phyloP scores from a whole-genome alignment of 1,140 invertebrate genomes.

The Macrocentrus cingulum region DNA sequence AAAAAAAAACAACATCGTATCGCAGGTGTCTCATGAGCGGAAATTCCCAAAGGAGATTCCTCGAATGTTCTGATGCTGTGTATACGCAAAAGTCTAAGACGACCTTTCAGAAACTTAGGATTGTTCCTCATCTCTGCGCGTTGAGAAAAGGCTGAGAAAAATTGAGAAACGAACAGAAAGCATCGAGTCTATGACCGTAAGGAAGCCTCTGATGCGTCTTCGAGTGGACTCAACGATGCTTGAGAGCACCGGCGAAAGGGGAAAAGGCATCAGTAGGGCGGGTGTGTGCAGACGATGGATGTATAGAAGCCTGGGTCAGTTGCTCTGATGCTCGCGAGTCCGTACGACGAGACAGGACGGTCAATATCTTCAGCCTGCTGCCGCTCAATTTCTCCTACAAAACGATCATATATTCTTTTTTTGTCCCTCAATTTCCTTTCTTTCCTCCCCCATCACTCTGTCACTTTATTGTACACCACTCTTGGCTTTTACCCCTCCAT shows the following conservation, averaged over 20 bases:
- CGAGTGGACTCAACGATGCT: conserved; percentile 20
- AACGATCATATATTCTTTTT: background rate
- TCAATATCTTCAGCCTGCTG: conserved; percentile 11
- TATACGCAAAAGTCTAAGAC: conserved; percentile 33
- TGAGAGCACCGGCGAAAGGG: conserved; percentile 20
- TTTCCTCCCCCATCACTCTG: background rate
- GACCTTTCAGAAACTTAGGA: conserved; percentile 27
- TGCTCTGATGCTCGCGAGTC: background rate
- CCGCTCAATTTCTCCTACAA: background rate
- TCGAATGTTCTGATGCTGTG: no score
- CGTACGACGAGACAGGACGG: conserved; percentile 8
- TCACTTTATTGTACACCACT: background rate
- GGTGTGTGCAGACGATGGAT: background rate
- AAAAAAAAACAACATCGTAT: background rate
- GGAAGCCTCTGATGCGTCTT: conserved; percentile 6
- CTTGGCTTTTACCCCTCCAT: background rate
- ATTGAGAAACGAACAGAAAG: no score
- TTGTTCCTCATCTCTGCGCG: background rate
- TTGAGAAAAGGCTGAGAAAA: background rate
- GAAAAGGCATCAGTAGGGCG: background rate
- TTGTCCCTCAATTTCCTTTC: conserved; percentile 10
- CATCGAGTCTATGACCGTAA: conserved; percentile 21
- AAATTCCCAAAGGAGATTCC: conserved; percentile 43
- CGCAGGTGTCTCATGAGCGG: conserved; percentile 43
- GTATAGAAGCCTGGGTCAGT: background rate